Evolutionary conservation across 2,797 vertebrate species (phyloP).

Genomic region (Serranus cabrilla): DNA sequence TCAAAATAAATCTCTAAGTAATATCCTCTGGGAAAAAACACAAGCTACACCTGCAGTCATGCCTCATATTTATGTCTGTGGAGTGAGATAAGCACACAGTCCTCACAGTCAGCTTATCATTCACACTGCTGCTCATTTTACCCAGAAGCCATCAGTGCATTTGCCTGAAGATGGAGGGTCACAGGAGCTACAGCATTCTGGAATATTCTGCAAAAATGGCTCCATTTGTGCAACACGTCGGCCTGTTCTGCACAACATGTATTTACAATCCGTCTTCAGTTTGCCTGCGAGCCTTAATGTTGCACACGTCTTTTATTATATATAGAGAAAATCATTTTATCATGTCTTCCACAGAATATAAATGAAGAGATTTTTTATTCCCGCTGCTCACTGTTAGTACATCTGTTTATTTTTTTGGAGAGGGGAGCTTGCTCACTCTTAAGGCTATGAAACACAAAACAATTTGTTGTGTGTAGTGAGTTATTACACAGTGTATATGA

Average conservation of each 20-base stretch:
- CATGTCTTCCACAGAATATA: conserved; percentile 30
- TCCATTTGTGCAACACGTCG: background rate
- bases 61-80: background rate
- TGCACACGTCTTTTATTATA: background rate
- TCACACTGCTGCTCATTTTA: background rate
- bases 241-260: background rate
- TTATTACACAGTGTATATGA: conserved; percentile 20
- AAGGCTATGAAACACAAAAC: conserved; percentile 6
- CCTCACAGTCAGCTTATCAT: background rate
- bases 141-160: conserved; percentile 9
- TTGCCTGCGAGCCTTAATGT: background rate
- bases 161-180: background rate
- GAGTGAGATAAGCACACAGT: background rate
- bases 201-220: conserved; percentile 7
- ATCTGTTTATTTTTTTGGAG: background rate
- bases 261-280: conserved; percentile 9
- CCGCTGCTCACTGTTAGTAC: background rate
- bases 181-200: background rate
- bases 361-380: conserved; percentile 21
- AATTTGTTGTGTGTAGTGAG: conserved; percentile 8
- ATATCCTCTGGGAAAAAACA: background rate
- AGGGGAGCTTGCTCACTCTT: background rate
- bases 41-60: background rate
- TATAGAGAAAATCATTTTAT: conserved; percentile 16
- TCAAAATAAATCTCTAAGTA: background rate